A percentile compares a stretch with the other conserved stretches of the same genome.
phyloP scores from a whole-genome alignment of 2,113 vertebrate species.

The Ranitomeya imitator region DNA sequence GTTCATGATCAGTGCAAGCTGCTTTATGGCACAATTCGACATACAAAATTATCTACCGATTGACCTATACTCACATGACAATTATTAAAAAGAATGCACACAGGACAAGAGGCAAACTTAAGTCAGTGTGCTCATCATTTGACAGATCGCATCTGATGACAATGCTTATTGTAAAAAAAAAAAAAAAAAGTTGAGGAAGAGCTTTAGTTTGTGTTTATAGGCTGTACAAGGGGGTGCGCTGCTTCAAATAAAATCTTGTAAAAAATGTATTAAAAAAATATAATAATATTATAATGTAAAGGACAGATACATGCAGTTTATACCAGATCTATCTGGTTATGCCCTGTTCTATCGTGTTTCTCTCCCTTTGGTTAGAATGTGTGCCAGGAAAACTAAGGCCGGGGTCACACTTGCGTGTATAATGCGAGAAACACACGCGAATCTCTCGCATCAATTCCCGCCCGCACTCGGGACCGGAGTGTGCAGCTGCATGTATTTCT shows the following conservation, averaged over 20 bases:
- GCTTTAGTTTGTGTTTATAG: background rate
- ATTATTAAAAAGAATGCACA: constrained; percentile 37
- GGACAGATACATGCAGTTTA: background rate
- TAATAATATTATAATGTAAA: too few species aligned
- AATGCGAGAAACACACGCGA: too few species aligned
- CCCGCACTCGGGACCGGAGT: too few species aligned
- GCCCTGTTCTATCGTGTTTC: too few species aligned
- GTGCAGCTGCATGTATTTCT: too few species aligned
- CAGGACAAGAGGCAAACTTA: constrained; percentile 25
- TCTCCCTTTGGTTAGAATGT: too few species aligned
- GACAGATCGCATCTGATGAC: constrained; percentile 25
- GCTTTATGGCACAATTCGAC: constrained; percentile 52
- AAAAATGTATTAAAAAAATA: background rate
- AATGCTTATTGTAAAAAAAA: constrained; percentile 2
- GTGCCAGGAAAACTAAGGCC: too few species aligned
- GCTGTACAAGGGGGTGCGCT: background rate
- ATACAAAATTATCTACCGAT: constrained; percentile 14
- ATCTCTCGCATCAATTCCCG: too few species aligned
- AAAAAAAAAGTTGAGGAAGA: background rate
- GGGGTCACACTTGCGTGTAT: too few species aligned
- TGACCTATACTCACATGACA: constrained; percentile 36
- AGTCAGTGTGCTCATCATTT: constrained; percentile 6
- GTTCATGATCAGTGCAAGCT: constrained; percentile 43
- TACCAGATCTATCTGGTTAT: background rate
- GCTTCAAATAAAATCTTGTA: background rate